Evolutionary conservation across 1,140 invertebrate species (phyloP).

Genomic region (Listronotus oregonensis): DNA sequence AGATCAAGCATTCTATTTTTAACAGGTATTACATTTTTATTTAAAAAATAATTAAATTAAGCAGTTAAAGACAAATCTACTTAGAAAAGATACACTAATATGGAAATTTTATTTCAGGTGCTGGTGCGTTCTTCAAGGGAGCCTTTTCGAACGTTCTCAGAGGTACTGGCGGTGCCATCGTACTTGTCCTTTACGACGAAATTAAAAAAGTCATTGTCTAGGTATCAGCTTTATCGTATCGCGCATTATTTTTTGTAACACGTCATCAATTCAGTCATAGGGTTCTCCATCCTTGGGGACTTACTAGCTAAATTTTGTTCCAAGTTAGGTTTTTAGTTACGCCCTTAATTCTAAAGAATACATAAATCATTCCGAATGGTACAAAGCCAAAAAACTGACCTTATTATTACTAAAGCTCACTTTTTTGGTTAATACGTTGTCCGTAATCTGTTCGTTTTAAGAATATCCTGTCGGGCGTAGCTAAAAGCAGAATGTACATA

Average conservation of each 20-base stretch:
- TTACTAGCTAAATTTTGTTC: slow-evolving; percentile 30
- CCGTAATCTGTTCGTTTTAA: slow-evolving; percentile 9
- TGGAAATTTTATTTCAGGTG: slow-evolving; percentile 33
- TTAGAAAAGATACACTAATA: too few species aligned
- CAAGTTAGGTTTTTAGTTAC: slow-evolving; percentile 32
- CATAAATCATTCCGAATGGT: slow-evolving; percentile 33
- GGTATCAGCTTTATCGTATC: slow-evolving; percentile 15
- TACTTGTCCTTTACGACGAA: slow-evolving; percentile 80
- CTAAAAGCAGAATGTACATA: slow-evolving; percentile 20
- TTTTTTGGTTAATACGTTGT: slow-evolving; percentile 12
- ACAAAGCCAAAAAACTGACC: slow-evolving; percentile 22
- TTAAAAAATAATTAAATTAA: too few species aligned
- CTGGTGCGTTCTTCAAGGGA: slow-evolving; percentile 78
- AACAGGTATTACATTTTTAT: too few species aligned
- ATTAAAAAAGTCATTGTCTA: slow-evolving; percentile 66
- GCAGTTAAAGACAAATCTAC: too few species aligned
- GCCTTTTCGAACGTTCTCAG: slow-evolving; percentile 80
- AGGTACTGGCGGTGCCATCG: slow-evolving; percentile 79
- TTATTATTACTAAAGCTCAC: not conserved
- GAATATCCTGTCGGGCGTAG: slow-evolving; percentile 11
- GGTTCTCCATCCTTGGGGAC: slow-evolving; percentile 12
- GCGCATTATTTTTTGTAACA: slow-evolving; percentile 35
- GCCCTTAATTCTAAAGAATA: slow-evolving; percentile 2
- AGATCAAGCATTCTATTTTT: too few species aligned
- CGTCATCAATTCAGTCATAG: slow-evolving; percentile 36